Percentiles rank a stretch among this genome's conserved stretches.
Conservation (phyloP, 2,888 invertebrate species). For the Deroplatys truncata region DNA sequence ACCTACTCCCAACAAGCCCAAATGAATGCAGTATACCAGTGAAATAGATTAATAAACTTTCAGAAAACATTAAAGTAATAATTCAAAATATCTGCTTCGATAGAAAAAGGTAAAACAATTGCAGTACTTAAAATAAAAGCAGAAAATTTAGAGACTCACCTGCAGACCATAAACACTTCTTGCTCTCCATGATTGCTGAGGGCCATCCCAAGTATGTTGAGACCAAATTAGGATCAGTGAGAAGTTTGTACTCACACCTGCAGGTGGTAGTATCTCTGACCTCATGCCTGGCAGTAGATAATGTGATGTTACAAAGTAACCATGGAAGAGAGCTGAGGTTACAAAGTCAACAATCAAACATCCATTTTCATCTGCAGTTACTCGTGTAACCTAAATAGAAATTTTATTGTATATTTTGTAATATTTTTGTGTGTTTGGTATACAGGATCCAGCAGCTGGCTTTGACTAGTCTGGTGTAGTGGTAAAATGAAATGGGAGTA, state of each 20-base stretch:
- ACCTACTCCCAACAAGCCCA: too few species aligned
- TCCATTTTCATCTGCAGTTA: not conserved
- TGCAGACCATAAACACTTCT: not conserved
- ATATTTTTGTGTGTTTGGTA: too few species aligned
- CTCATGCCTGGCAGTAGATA: not conserved
- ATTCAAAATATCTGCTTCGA: too few species aligned
- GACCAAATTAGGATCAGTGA: not conserved
- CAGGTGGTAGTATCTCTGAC: not conserved
- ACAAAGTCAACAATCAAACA: not conserved
- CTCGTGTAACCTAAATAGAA: not conserved
- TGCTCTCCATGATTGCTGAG: not conserved
- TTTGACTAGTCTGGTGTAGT: too few species aligned
- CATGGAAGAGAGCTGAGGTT: not conserved
- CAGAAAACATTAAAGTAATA: too few species aligned
- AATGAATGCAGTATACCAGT: too few species aligned
- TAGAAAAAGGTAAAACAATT: too few species aligned
- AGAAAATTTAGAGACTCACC: not conserved
- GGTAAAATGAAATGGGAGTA: too few species aligned
- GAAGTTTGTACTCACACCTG: not conserved
- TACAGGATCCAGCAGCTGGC: too few species aligned
- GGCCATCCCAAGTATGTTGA: not conserved
- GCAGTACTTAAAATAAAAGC: too few species aligned
- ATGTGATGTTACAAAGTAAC: not conserved
- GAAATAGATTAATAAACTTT: too few species aligned
- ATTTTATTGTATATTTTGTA: too few species aligned